These are phyloP conservation scores for Anoplophora glabripennis DNA, from an alignment of 1,140 invertebrate species.

Conservation along the genomic window DNA sequence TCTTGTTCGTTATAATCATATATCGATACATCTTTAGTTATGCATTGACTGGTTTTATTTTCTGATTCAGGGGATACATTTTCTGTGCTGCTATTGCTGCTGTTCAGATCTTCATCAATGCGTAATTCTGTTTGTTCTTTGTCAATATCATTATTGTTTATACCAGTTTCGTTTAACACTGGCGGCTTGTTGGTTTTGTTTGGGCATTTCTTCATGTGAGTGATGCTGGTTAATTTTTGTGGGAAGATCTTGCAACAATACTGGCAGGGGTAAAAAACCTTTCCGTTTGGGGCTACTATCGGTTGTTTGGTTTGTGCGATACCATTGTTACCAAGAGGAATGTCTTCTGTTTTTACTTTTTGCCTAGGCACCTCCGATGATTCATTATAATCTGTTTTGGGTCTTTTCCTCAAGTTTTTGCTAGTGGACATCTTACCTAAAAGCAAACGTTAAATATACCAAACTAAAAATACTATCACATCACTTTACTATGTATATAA, in stretches of 20 bases:
- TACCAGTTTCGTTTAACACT: not conserved
- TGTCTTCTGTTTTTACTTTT: too few species aligned
- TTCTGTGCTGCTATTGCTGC: constrained; percentile 6
- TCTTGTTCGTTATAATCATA: constrained; percentile 14
- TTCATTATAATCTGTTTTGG: too few species aligned
- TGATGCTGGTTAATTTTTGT: constrained; percentile 6
- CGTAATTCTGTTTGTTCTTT: not conserved
- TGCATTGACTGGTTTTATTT: not conserved
- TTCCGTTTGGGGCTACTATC: not conserved
- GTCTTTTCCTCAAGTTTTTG: too few species aligned
- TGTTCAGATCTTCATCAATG: not conserved
- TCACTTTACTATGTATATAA: too few species aligned
- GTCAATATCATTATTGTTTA: not conserved
- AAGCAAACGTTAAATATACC: too few species aligned
- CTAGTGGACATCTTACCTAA: too few species aligned
- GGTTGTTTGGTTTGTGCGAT: too few species aligned
- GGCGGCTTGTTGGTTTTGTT: constrained; percentile 8
- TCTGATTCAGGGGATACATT: not conserved
- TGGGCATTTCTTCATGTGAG: constrained; percentile 17
- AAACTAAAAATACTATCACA: too few species aligned
- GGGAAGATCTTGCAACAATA: constrained; percentile 21
- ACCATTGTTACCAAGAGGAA: too few species aligned
- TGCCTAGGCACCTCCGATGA: too few species aligned
- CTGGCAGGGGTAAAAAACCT: constrained; percentile 16
- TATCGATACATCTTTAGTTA: constrained; percentile 8